A percentile compares a stretch with the other conserved stretches of the same genome.
phyloP scores from a whole-genome alignment of 2,797 vertebrate species.

The Gymnoscopelus braueri region DNA sequence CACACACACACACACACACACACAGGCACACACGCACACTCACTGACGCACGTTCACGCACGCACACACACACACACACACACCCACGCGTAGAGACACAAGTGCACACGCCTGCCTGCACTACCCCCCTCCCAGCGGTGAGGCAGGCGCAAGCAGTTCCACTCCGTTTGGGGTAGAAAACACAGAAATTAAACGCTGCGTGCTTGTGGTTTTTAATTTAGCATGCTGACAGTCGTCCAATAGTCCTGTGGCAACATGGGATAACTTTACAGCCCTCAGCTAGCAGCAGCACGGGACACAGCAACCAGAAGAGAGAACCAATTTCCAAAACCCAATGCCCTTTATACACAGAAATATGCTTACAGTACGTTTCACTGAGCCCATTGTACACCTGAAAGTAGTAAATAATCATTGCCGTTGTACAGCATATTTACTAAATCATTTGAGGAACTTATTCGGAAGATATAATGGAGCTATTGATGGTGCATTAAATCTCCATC shows the following conservation, averaged over 20 bases:
- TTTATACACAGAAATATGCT: slow-evolving; percentile 8
- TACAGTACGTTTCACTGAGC: slow-evolving; percentile 19
- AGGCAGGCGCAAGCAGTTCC: slow-evolving; percentile 39
- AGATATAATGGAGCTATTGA: slow-evolving; percentile 31
- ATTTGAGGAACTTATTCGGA: slow-evolving; percentile 15
- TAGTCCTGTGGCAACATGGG: slow-evolving; percentile 63
- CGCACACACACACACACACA: neutral
- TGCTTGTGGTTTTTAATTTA: slow-evolving; percentile 76
- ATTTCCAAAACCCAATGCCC: slow-evolving; percentile 21
- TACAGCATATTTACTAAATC: slow-evolving; percentile 28
- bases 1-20: neutral
- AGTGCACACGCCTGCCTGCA: slow-evolving; percentile 12
- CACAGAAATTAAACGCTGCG: slow-evolving; percentile 66
- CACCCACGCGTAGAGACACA: neutral
- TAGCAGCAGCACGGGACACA: slow-evolving; percentile 57
- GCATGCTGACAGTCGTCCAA: slow-evolving; percentile 67
- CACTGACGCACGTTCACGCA: slow-evolving; percentile 5
- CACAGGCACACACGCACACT: slow-evolving; percentile 16
- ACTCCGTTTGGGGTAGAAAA: slow-evolving; percentile 64
- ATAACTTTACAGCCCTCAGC: slow-evolving; percentile 61
- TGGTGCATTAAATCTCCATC: slow-evolving; percentile 7
- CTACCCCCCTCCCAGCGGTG: slow-evolving; percentile 2
- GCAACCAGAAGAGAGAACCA: slow-evolving; percentile 58
- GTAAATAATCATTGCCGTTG: slow-evolving; percentile 21
- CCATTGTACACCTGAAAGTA: slow-evolving; percentile 9